Evolutionary conservation across 2,888 invertebrate genomes (phyloP).

Genomic region (Agrochola lychnidis): DNA sequence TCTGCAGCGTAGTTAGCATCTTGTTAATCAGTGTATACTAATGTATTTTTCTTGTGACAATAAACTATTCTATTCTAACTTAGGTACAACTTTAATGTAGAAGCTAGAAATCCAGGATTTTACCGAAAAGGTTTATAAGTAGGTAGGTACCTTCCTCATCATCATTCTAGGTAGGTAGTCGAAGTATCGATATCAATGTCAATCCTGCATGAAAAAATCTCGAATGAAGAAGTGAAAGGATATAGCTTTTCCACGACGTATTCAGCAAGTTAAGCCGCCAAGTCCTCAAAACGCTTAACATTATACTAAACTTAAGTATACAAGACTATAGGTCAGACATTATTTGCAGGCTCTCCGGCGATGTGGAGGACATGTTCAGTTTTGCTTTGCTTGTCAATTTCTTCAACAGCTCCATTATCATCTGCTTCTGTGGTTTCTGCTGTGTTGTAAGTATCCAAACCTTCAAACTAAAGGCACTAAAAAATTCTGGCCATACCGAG

Average conservation of each 20-base stretch:
- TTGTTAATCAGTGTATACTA: too few species aligned
- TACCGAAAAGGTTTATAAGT: not conserved
- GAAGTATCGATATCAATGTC: not conserved
- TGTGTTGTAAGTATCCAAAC: slow-evolving; percentile 74
- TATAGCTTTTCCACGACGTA: too few species aligned
- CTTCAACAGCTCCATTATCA: slow-evolving; percentile 81
- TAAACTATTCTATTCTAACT: too few species aligned
- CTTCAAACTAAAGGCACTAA: not conserved
- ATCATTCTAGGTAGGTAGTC: too few species aligned
- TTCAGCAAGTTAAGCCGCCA: not conserved
- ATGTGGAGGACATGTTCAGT: slow-evolving; percentile 77
- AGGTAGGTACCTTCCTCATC: too few species aligned
- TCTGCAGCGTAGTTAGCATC: too few species aligned
- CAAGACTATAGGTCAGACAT: not conserved
- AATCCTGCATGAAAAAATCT: not conserved
- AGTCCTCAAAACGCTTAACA: not conserved
- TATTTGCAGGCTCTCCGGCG: slow-evolving; percentile 72
- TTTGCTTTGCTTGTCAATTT: slow-evolving; percentile 82
- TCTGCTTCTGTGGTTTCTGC: slow-evolving; percentile 79
- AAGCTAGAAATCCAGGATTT: not conserved
- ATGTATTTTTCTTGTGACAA: too few species aligned
- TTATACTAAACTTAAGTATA: not conserved
- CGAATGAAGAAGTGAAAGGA: too few species aligned
- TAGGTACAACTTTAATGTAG: too few species aligned
- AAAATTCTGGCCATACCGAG: not conserved